phyloP scores from a whole-genome alignment of 2,113 vertebrate species.

The Macaca mulatta region DNA sequence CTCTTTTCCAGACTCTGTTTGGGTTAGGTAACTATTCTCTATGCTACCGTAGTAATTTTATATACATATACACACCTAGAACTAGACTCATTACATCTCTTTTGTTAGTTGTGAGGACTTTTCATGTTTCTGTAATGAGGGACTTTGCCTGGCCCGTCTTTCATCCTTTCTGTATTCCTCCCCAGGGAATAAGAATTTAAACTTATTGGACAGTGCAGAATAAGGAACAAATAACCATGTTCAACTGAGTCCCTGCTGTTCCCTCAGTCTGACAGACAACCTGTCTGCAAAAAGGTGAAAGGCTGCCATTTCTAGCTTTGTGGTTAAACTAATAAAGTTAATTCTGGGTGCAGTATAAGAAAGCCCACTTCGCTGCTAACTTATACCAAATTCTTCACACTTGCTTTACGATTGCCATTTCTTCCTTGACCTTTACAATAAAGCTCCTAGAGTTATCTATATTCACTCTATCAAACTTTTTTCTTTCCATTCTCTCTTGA shows the following conservation, averaged over 20 bases:
- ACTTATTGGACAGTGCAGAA: not conserved
- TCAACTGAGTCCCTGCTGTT: not conserved
- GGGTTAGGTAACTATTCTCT: not conserved
- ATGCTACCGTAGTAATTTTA: not conserved
- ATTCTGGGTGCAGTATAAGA: not conserved
- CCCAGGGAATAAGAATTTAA: not conserved
- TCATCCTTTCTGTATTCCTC: not conserved
- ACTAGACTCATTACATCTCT: not conserved
- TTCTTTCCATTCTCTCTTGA: not conserved
- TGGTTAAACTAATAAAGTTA: not conserved
- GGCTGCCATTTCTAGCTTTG: not conserved
- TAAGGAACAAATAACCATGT: not conserved
- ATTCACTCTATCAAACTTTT: not conserved
- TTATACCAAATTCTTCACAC: not conserved
- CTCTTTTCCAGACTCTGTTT: not conserved
- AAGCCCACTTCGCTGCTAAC: not conserved
- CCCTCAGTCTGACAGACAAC: not conserved
- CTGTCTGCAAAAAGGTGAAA: not conserved
- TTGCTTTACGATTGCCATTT: not conserved
- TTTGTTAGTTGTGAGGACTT: not conserved
- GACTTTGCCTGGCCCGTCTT: not conserved
- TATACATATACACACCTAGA: not conserved
- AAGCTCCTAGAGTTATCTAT: not conserved
- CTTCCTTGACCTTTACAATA: not conserved
- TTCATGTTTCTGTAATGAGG: not conserved